These are phyloP conservation scores for Decapterus maruadsi DNA, from an alignment of 2,797 vertebrate species.

Conservation along the genomic window DNA sequence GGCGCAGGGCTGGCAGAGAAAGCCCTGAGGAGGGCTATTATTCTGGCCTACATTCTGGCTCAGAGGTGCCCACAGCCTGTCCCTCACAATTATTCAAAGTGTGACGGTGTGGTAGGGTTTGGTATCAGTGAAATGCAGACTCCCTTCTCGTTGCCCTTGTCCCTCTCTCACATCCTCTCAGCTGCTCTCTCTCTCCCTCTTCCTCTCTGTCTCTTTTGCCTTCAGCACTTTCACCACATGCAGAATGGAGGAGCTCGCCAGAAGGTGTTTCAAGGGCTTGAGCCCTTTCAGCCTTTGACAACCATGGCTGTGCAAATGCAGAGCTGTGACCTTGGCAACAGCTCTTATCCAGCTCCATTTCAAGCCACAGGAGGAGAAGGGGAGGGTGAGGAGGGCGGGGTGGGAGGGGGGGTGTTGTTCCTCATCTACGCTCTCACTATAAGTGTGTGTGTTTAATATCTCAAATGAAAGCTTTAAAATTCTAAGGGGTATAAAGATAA, in stretches of 20 bases:
- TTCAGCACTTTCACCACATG: slow-evolving; percentile 73
- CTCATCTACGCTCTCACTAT: slow-evolving; percentile 21
- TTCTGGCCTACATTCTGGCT: slow-evolving; percentile 71
- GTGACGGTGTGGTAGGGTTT: slow-evolving; percentile 70
- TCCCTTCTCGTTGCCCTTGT: slow-evolving; percentile 64
- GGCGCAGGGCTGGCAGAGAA: slow-evolving; percentile 55
- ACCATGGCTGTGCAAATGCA: slow-evolving; percentile 80
- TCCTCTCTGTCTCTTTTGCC: slow-evolving; percentile 56
- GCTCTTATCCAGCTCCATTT: slow-evolving; percentile 69
- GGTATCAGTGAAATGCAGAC: slow-evolving; percentile 81
- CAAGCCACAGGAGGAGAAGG: slow-evolving; percentile 50
- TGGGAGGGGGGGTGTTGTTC: slow-evolving; percentile 45
- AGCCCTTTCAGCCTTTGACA: slow-evolving; percentile 83
- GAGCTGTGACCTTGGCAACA: slow-evolving; percentile 79
- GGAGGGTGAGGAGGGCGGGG: slow-evolving; percentile 43
- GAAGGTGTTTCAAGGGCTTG: slow-evolving; percentile 81
- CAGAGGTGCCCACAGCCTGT: slow-evolving; percentile 73
- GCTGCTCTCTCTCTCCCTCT: slow-evolving; percentile 22
- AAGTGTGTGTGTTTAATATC: slow-evolving; percentile 29
- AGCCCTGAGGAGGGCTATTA: slow-evolving; percentile 71
- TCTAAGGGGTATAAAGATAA: slow-evolving; percentile 45
- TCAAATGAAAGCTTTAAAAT: slow-evolving; percentile 44
- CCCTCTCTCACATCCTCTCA: slow-evolving; percentile 59
- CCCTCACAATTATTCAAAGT: slow-evolving; percentile 74
- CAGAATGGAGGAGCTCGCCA: slow-evolving; percentile 77